phyloP scores from a whole-genome alignment of 1,140 invertebrate species.

The Drosophila lini region DNA sequence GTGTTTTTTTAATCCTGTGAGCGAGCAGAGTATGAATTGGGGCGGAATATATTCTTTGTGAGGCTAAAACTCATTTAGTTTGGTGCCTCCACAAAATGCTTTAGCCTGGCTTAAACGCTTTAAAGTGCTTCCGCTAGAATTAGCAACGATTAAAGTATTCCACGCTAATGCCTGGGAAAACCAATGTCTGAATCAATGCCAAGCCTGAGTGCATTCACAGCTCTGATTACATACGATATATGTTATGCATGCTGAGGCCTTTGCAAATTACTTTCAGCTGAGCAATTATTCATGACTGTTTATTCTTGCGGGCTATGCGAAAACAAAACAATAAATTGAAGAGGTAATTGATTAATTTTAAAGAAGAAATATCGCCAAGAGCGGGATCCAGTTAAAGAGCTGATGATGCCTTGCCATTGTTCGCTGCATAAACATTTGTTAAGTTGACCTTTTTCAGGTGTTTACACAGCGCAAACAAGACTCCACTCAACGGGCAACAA shows the following conservation, averaged over 20 bases:
- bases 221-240: slow-evolving; percentile 5
- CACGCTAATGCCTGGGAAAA: slow-evolving; percentile 14
- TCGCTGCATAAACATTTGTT: slow-evolving; percentile 44
- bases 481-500: slow-evolving; percentile 17
- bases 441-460: slow-evolving; percentile 48
- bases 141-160: slow-evolving; percentile 24
- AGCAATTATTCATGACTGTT: slow-evolving; percentile 38
- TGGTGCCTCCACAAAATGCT: slow-evolving; percentile 3
- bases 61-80: slow-evolving; percentile 24
- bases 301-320: slow-evolving; percentile 14
- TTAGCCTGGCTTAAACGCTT: neutral
- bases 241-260: neutral
- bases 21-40: slow-evolving; percentile 25
- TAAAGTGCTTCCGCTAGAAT: slow-evolving; percentile 8
- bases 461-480: slow-evolving; percentile 43
- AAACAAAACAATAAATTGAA: slow-evolving; percentile 25
- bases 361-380: slow-evolving; percentile 3
- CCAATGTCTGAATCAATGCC: slow-evolving; percentile 26
- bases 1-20: slow-evolving; percentile 15
- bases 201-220: slow-evolving; percentile 33
- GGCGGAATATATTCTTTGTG: slow-evolving; percentile 31
- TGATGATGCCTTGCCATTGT: slow-evolving; percentile 15
- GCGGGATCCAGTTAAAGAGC: slow-evolving; percentile 22
- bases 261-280: slow-evolving; percentile 28
- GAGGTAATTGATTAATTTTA: slow-evolving; percentile 36